Evolutionary conservation across 2,113 vertebrate genomes (phyloP), one percentile per base, ranked within the genome.

Genomic region (Campylomormyrus tamandua): DNA sequence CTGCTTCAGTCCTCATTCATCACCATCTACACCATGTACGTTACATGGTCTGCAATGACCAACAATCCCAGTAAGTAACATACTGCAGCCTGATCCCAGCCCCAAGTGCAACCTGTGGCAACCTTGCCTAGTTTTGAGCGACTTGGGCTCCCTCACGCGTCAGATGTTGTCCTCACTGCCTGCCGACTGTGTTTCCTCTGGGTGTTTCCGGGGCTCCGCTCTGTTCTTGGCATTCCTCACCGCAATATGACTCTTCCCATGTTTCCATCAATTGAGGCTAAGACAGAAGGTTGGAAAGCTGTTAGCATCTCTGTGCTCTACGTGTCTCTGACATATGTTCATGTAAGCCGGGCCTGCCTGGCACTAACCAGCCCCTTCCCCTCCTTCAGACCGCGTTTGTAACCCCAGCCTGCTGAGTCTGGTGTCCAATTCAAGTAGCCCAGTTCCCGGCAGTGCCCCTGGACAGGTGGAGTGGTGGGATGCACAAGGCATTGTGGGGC

Each of bases 31-130:
- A 98, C 97, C 91, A 91, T 97, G 95, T 99, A 97, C 0, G 31
- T 99, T 93, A 99, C 98, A 93, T 99, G 98, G 98, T 93, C 96
- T 0, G 97, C 97, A 92, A 96, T 99, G 94, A 96, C 95, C 93
- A 99, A 97, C 0, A 96, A 99, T 90, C 97, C 98, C 0, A 93
- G 98, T 99, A 92, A 98, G 97, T 95, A 46, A 49, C 62, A 21
- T 46, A 50, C 19, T 1, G 19, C 53, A 24, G 5, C 53, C 53
- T 84, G 83, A 84, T 39, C 3, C 2, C 46, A 9, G 45, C 39
- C 21, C 9, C 17, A 42, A 24, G 27, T 84, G 19, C 83, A 84
- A 4, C 31, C 42, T 84, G 24, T 84, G 9, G 62, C n/a, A 31
- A 27, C 10, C 56, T 83, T 42, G 77, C 45, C 21, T n/a, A 48